These are phyloP conservation scores for Hepsetus odoe DNA, from an alignment of 2,113 vertebrate species.

Conservation along the genomic window DNA sequence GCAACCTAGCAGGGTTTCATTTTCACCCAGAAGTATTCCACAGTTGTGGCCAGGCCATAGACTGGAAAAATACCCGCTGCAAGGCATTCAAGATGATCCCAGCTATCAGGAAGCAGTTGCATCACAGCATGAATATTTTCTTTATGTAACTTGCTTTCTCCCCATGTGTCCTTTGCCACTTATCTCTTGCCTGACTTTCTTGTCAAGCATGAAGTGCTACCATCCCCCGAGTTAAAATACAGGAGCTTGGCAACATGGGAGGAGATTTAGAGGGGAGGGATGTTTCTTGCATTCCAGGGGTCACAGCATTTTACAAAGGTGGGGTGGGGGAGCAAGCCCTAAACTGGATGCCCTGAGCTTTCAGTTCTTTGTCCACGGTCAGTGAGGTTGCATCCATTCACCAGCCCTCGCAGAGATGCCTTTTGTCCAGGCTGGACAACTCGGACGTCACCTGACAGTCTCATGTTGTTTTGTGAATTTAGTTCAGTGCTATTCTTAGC, in stretches of 20 bases:
- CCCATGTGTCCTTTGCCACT: background rate
- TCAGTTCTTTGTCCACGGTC: slow-evolving; percentile 3
- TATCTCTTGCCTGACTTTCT: background rate
- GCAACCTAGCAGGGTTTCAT: slow-evolving; percentile 52
- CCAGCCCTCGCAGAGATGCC: slow-evolving; percentile 22
- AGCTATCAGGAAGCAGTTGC: slow-evolving; percentile 21
- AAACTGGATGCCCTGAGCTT: slow-evolving; percentile 20
- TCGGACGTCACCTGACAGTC: slow-evolving; percentile 91
- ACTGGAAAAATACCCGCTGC: slow-evolving; percentile 51
- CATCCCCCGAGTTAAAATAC: background rate
- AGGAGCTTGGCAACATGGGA: background rate
- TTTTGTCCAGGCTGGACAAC: slow-evolving; percentile 63
- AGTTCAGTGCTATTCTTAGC: slow-evolving; percentile 94
- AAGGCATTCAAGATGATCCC: slow-evolving; percentile 22
- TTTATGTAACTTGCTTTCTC: slow-evolving; percentile 49
- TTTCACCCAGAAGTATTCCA: slow-evolving; percentile 13
- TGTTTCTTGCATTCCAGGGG: slow-evolving; percentile 50
- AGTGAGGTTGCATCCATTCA: background rate
- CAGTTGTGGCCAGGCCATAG: slow-evolving; percentile 17
- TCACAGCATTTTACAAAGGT: slow-evolving; percentile 51
- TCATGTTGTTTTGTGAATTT: slow-evolving; percentile 92
- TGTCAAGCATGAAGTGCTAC: background rate
- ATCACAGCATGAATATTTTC: slow-evolving; percentile 15
- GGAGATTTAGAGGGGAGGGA: slow-evolving; percentile 25
- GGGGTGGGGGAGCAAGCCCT: slow-evolving; percentile 34